phyloP scores from a whole-genome alignment of 2,888 invertebrate genomes.

The Hydropsyche betteni region DNA sequence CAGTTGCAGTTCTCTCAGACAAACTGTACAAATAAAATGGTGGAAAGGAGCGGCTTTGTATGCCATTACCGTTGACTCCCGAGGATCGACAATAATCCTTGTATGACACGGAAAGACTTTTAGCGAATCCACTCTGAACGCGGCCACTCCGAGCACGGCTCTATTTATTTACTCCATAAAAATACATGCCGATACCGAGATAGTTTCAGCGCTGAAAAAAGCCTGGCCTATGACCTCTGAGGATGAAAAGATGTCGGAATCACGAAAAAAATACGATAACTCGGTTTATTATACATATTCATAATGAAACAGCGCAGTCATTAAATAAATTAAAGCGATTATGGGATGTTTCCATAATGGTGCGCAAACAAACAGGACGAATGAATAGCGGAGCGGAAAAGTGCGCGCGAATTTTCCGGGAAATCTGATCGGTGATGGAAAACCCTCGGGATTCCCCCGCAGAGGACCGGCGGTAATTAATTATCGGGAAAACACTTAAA shows the following conservation, averaged over 20 bases:
- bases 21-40: constrained; percentile 10
- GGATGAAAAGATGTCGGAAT: background rate
- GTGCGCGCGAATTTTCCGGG: background rate
- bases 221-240: background rate
- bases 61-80: constrained; percentile 42
- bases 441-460: background rate
- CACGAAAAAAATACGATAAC: too few relatives aligned
- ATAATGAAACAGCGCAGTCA: too few relatives aligned
- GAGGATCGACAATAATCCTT: constrained; percentile 49
- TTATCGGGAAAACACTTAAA: constrained; percentile 16
- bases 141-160: background rate
- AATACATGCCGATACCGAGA: background rate
- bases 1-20: too few relatives aligned
- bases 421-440: constrained; percentile 13
- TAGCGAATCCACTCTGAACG: constrained; percentile 30
- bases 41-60: constrained; percentile 28
- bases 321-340: too few relatives aligned
- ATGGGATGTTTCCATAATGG: too few relatives aligned
- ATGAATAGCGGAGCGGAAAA: too few relatives aligned
- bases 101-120: constrained; percentile 50
- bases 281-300: too few relatives aligned
- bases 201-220: background rate
- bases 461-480: background rate
- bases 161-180: constrained; percentile 9
- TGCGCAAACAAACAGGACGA: too few relatives aligned